These are phyloP conservation scores for Alouatta palliata DNA, from an alignment of 2,113 vertebrate species.

Conservation along the genomic window DNA sequence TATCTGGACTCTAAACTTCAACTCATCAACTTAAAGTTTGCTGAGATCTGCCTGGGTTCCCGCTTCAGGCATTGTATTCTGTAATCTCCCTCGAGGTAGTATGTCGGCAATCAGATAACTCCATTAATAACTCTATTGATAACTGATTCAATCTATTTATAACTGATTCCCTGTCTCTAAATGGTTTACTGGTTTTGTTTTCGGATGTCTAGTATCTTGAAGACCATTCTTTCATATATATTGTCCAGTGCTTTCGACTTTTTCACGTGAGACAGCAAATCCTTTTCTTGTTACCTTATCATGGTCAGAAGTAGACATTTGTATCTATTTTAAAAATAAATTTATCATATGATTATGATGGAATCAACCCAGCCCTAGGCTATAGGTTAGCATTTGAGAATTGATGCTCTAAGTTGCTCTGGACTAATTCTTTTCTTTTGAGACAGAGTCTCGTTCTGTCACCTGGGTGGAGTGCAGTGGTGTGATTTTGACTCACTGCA, in stretches of 20 bases:
- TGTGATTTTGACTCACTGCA: too few species aligned
- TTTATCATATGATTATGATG: neutral
- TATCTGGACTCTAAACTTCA: neutral
- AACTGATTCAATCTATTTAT: neutral
- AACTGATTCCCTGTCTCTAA: neutral
- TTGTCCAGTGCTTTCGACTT: neutral
- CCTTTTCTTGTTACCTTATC: neutral
- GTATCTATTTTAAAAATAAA: constrained; percentile 17
- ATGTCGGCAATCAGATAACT: neutral
- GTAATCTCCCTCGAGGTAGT: neutral
- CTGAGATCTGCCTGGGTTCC: neutral
- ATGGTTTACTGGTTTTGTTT: neutral
- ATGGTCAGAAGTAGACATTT: neutral
- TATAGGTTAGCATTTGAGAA: neutral
- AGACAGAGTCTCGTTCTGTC: too few species aligned
- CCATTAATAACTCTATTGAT: neutral
- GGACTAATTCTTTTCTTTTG: too few species aligned
- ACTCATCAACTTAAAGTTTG: neutral
- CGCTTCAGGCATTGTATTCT: neutral
- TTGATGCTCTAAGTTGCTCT: neutral
- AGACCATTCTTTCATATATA: neutral
- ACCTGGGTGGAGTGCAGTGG: too few species aligned
- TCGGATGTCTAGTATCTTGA: neutral
- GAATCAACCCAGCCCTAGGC: neutral
- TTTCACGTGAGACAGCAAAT: neutral